Evolutionary conservation across 1,140 invertebrate genomes (phyloP), one percentile per base, ranked within the genome.

Genomic region (Alviniconcha marisindica): DNA sequence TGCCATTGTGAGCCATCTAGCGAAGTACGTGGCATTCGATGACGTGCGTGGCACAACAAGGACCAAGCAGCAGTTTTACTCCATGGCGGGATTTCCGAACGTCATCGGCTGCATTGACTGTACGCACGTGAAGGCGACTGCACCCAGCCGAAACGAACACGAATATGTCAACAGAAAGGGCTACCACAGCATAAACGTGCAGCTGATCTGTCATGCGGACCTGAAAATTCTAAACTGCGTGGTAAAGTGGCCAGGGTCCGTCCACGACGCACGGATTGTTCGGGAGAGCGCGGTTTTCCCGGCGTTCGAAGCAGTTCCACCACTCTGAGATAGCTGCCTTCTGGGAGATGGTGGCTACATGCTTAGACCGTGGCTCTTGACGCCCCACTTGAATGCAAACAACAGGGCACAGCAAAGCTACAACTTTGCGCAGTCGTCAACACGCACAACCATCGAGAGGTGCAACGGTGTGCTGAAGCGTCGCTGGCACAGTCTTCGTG

Each of bases 191-290:
- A 56, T 79, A 48, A 56, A 79, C 36, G 48, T 56, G 21, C 54
- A 82, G 71, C 28, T 81, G 31, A 31, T 81, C 2, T 81, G 66
- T 44, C n/a, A 83, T 77, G 74, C 71, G 14, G 44, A 77, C 33
- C 7, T 54, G 24, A n/a, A 54, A 21, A 28, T 83, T n/a, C 56
- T 77, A 4, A 83, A 83, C 60, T 28, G 42, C 40, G 79, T 81
- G 5, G n/a, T 51, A 36, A 76, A 56, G 5, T 77, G 71, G 82
- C 60, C 82, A 21, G 82, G 82, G 1, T 78, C 74, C 36, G 82
- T 77, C 4, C 82, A 78, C 42, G 82, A 83, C 44, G 18, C 54
- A 2, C 28, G 82, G 42, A 73, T 83, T 21, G 56, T 79, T 15
- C 56, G 76, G 5, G 54, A 69, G 28, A 80, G 78, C 38, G 66